A percentile compares a stretch with the other conserved stretches of the same genome.
These are phyloP conservation scores for Brachyptera putata DNA, from an alignment of 2,888 invertebrate species.

Conservation along the genomic window DNA sequence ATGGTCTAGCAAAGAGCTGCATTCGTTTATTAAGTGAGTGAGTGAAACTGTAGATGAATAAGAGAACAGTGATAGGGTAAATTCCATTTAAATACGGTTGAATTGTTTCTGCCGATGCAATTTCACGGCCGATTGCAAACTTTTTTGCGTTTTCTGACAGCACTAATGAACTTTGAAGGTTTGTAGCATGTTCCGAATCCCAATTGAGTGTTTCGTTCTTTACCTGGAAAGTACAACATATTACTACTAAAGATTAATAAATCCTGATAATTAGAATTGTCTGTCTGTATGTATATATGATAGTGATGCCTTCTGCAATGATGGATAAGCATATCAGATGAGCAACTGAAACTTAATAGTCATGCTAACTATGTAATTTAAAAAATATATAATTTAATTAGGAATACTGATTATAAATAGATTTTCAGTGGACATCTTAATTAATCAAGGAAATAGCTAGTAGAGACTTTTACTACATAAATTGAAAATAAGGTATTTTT, in stretches of 20 bases:
- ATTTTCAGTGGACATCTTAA: too few relatives aligned
- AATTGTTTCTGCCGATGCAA: conserved; percentile 58
- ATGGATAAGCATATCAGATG: too few relatives aligned
- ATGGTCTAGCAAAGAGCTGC: conserved; percentile 54
- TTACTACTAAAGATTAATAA: neutral
- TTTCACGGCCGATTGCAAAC: conserved; percentile 74
- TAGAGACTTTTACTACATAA: too few relatives aligned
- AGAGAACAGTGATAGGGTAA: conserved; percentile 49
- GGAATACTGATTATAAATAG: too few relatives aligned
- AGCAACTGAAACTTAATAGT: too few relatives aligned
- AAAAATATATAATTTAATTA: too few relatives aligned
- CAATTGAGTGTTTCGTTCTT: conserved; percentile 60
- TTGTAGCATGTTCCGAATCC: conserved; percentile 57
- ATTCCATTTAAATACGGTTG: conserved; percentile 55
- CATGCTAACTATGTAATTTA: too few relatives aligned
- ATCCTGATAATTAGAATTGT: too few relatives aligned
- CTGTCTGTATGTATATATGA: too few relatives aligned
- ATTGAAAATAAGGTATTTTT: too few relatives aligned
- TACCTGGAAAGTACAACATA: conserved; percentile 47
- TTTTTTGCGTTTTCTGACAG: conserved; percentile 74
- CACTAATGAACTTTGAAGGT: conserved; percentile 61
- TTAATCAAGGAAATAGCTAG: too few relatives aligned
- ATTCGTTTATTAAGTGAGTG: conserved; percentile 51
- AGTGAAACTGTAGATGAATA: conserved; percentile 52
- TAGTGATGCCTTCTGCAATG: too few relatives aligned